Conservation (phyloP, 2,888 invertebrate species). For the Hypomecis atomaria region DNA sequence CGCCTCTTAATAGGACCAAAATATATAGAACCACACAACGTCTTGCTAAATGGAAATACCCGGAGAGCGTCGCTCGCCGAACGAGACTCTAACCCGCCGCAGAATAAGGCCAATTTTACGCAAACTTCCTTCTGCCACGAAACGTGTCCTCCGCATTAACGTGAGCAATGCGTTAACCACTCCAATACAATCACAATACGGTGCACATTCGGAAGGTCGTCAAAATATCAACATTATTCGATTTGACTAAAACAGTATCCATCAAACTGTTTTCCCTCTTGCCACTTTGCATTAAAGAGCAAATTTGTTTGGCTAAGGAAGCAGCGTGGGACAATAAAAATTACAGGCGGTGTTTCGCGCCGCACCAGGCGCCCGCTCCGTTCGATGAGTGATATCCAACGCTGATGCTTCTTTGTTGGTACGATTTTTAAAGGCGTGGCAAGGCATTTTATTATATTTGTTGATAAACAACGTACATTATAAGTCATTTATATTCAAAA, state of each 20-base stretch:
- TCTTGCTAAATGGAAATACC: slow-evolving; percentile 70
- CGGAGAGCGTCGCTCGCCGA: slow-evolving; percentile 43
- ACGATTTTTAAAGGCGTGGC: slow-evolving; percentile 60
- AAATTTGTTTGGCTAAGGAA: slow-evolving; percentile 61
- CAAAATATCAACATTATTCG: slow-evolving; percentile 76
- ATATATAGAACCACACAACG: slow-evolving; percentile 69
- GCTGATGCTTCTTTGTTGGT: slow-evolving; percentile 71
- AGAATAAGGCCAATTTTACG: slow-evolving; percentile 59
- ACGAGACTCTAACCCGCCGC: slow-evolving; percentile 57
- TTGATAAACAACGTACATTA: slow-evolving; percentile 26
- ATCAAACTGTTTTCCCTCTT: slow-evolving; percentile 66
- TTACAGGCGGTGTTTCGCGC: slow-evolving; percentile 74
- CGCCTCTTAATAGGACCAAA: slow-evolving; percentile 74
- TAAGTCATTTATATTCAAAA: slow-evolving; percentile 26
- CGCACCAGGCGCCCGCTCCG: slow-evolving; percentile 62
- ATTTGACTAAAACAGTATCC: slow-evolving; percentile 64
- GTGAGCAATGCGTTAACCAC: slow-evolving; percentile 70
- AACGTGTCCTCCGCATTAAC: slow-evolving; percentile 69
- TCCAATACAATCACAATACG: slow-evolving; percentile 68
- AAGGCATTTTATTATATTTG: slow-evolving; percentile 34
- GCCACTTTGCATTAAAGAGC: slow-evolving; percentile 63
- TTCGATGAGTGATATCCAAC: slow-evolving; percentile 75
- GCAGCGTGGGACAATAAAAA: slow-evolving; percentile 74
- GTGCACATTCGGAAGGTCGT: slow-evolving; percentile 71
- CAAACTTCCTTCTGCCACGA: slow-evolving; percentile 48